Percentiles rank a stretch among this genome's conserved stretches.
Conservation (phyloP, 2,888 invertebrate species). For the Lamellibrachia columna region DNA sequence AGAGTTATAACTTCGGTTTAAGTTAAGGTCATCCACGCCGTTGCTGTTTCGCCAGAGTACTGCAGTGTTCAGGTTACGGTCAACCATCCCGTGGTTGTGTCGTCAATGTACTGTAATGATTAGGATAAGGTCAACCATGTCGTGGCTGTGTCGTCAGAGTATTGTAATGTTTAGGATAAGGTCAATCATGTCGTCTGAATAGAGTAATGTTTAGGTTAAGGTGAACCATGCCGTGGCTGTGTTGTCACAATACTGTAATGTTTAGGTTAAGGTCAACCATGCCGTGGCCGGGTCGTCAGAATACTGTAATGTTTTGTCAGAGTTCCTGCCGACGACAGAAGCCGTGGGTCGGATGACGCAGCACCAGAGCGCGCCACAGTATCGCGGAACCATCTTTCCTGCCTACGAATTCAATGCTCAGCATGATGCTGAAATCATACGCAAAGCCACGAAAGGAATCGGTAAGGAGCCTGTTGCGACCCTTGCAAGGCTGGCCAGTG, state of each 20-base stretch:
- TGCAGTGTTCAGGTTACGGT: no score
- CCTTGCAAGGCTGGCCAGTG: background rate
- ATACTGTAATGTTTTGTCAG: background rate
- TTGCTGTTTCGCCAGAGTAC: no score
- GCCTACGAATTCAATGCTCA: slow-evolving; percentile 54
- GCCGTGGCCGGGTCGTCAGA: background rate
- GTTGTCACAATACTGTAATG: background rate
- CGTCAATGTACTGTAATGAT: background rate
- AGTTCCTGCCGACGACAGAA: background rate
- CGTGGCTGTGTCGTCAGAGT: background rate
- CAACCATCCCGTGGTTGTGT: no score
- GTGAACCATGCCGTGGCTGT: no score
- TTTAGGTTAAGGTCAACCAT: background rate
- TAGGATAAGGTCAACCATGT: no score
- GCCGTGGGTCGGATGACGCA: background rate
- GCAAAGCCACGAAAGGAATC: slow-evolving; percentile 59
- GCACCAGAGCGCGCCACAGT: background rate
- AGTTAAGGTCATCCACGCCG: no score
- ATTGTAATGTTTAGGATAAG: background rate
- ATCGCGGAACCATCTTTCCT: slow-evolving; percentile 47
- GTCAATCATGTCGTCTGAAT: no score
- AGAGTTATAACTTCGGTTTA: no score
- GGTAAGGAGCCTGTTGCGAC: slow-evolving; percentile 45
- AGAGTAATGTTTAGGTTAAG: no score
- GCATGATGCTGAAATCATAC: slow-evolving; percentile 51